These are phyloP conservation scores for Ichneumoninae sp. DNA, from an alignment of 2,888 invertebrate genomes.

Conservation along the genomic window DNA sequence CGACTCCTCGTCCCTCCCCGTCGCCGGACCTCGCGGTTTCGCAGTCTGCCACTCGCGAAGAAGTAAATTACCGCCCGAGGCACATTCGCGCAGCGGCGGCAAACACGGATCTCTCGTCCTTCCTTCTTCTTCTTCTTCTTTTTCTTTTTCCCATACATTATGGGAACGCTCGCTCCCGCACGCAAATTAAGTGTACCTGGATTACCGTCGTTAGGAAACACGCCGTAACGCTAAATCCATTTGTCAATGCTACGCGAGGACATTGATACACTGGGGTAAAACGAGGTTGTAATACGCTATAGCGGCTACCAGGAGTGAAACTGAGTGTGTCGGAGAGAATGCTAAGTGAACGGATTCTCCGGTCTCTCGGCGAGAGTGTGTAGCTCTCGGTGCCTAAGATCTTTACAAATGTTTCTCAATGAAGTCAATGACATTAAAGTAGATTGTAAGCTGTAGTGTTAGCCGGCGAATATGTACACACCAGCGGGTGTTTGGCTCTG, in stretches of 20 bases:
- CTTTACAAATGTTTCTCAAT: conserved; percentile 64
- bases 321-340: conserved; percentile 54
- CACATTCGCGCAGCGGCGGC: conserved; percentile 23
- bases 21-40: conserved; percentile 10
- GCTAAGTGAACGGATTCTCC: conserved; percentile 64
- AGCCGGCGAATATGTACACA: conserved; percentile 40
- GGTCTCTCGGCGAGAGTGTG: conserved; percentile 27
- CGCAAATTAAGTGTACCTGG: conserved; percentile 65
- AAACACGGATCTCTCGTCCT: background rate
- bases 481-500: background rate
- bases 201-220: conserved; percentile 66
- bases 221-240: conserved; percentile 63
- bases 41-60: conserved; percentile 14
- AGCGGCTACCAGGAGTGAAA: conserved; percentile 48
- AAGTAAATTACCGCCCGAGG: conserved; percentile 39
- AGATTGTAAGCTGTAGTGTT: conserved; percentile 51
- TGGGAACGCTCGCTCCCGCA: conserved; percentile 38
- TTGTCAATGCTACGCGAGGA: conserved; percentile 65
- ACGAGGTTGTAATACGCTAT: conserved; percentile 50
- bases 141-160: conserved; percentile 29
- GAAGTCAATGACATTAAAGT: conserved; percentile 66
- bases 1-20: conserved; percentile 1
- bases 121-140: conserved; percentile 20
- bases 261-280: conserved; percentile 65
- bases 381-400: conserved; percentile 11